Evolutionary conservation across 2,113 vertebrate species (phyloP), one percentile per base, ranked within the genome.

Genomic region (Pomatorhinus ruficollis): DNA sequence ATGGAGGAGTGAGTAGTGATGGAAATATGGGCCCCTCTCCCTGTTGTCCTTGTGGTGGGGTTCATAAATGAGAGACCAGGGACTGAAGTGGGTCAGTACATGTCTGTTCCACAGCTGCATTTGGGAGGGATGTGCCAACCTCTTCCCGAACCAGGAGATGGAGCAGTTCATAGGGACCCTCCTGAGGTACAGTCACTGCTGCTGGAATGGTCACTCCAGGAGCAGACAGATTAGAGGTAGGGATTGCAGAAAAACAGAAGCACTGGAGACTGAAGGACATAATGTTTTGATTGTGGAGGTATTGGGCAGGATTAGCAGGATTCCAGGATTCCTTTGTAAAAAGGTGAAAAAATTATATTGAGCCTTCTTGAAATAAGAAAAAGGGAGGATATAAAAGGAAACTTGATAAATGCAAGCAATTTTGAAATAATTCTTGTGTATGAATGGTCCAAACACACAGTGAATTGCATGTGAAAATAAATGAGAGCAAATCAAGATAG

Each of bases 271-370:
- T 81, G 50, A 77, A 89, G 78, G 60, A 56, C 33, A 3, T 66
- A 20, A 20, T 40, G 20, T 89, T 96, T 75, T 16, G 6, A 0
- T 77, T 91, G 64, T 42, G 78, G 39, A 79, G 25, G 10, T 87
- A 35, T 54, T 1, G 3, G 70, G 30, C 75, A 77, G 66, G 69
- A 61, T 84, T 42, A 79, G 23, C 1, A 4, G 54, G 39, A 74
- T 93, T 88, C 27, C 28, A 91, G 57, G 35, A 21, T 82, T 94
- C 50, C 71, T 88, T 80, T 37, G 33, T 52, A 37, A 74, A 76
- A 74, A 88, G 59, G 39, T 80, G 71, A 83, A 91, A 83, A 91
- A 91, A 63, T 87, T 69, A 7, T 63, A 61, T 94, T 91, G 96
- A 42, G 22, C 20, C 50, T 93, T 30, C 54, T 80, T 96, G 54